Evolutionary conservation across 2,888 invertebrate genomes (phyloP).

Genomic region (Eremobia ochroleuca): DNA sequence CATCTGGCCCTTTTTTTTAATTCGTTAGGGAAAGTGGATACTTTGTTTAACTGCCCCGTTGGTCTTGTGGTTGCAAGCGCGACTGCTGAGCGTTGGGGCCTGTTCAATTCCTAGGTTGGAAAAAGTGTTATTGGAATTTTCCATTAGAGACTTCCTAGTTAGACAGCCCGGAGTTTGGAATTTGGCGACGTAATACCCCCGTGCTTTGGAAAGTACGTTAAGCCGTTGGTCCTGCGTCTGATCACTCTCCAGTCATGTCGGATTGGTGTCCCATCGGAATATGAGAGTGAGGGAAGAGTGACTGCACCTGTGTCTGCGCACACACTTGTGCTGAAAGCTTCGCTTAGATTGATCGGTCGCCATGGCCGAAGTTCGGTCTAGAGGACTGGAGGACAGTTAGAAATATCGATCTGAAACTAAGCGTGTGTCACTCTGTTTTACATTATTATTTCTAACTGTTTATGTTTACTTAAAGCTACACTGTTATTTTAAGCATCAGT

Average conservation of each 20-base stretch:
- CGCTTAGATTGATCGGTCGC: not conserved
- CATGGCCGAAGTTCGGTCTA: not conserved
- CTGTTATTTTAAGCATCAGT: slow-evolving; percentile 1
- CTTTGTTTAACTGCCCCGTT: not conserved
- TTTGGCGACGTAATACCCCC: not conserved
- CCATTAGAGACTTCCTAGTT: not conserved
- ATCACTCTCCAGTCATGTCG: not conserved
- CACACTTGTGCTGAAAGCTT: not conserved
- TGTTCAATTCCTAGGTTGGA: not conserved
- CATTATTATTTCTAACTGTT: not conserved
- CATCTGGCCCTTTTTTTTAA: slow-evolving; percentile 38
- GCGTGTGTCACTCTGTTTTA: not conserved
- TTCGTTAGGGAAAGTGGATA: slow-evolving; percentile 11
- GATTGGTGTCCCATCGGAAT: not conserved
- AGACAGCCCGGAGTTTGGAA: not conserved
- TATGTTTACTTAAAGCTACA: not conserved
- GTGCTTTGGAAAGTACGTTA: not conserved
- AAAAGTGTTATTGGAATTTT: not conserved
- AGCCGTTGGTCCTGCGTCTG: not conserved
- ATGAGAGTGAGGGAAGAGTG: not conserved
- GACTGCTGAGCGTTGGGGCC: not conserved
- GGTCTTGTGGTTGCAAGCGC: not conserved
- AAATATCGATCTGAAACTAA: not conserved
- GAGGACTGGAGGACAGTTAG: not conserved
- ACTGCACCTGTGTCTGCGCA: not conserved